Evolutionary conservation across 1,140 invertebrate genomes (phyloP).

Genomic region (Coboldia fuscipes): DNA sequence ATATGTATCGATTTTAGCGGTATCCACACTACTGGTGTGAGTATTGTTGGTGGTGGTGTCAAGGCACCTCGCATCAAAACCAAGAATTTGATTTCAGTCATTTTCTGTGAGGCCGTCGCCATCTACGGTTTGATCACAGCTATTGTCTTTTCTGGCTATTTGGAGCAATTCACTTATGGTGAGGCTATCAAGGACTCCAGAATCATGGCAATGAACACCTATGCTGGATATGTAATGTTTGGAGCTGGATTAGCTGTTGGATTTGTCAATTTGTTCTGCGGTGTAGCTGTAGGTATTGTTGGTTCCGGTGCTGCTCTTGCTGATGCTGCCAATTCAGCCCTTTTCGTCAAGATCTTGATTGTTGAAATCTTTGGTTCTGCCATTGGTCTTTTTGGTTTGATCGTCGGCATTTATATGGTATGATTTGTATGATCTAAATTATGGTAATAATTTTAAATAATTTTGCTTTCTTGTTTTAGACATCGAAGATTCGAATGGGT

Average conservation of each 20-base stretch:
- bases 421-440: too few species aligned
- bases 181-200: conserved; percentile 7
- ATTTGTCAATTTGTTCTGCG: conserved; percentile 85
- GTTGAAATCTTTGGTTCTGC: conserved; percentile 97
- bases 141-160: conserved; percentile 75
- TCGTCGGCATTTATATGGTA: conserved; percentile 93
- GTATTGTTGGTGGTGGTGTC: conserved; percentile 93
- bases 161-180: conserved; percentile 32
- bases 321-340: conserved; percentile 81
- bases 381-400: conserved; percentile 95
- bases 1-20: conserved; percentile 33
- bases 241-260: conserved; percentile 88
- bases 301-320: conserved; percentile 88
- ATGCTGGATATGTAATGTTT: conserved; percentile 75
- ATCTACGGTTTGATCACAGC: conserved; percentile 98
- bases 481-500: too few species aligned
- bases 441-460: too few species aligned
- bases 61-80: conserved; percentile 98
- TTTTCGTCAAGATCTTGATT: conserved; percentile 95
- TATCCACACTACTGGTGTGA: conserved; percentile 89
- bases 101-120: conserved; percentile 97
- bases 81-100: conserved; percentile 97
- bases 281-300: conserved; percentile 87
- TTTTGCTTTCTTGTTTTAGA: too few species aligned
- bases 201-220: conserved; percentile 11